These are phyloP conservation scores for Paratilapia polleni DNA, from an alignment of 2,113 vertebrate species.

Conservation along the genomic window DNA sequence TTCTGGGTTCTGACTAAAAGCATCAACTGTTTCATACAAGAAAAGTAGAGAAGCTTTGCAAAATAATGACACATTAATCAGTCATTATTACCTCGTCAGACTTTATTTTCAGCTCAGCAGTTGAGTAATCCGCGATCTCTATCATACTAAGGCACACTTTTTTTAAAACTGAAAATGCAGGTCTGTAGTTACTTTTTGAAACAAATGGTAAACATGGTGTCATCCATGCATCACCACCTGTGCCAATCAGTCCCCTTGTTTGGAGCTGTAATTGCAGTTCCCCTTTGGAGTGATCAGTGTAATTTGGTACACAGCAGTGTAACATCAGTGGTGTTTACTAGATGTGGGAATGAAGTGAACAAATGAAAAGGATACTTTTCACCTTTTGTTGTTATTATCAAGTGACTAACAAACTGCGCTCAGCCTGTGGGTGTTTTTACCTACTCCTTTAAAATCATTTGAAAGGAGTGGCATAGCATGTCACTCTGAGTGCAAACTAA, in stretches of 20 bases:
- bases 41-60: not conserved
- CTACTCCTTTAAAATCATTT: not conserved
- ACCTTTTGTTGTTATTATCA: slow-evolving; percentile 15
- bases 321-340: slow-evolving; percentile 15
- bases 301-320: slow-evolving; percentile 25
- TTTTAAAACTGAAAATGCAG: rapidly evolving
- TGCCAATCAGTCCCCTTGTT: slow-evolving; percentile 57
- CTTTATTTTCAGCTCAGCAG: not conserved
- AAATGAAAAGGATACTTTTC: not conserved
- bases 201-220: not conserved
- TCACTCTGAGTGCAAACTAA: not conserved
- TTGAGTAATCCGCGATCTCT: not conserved
- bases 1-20: not conserved
- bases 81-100: not conserved
- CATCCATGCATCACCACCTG: slow-evolving; percentile 40
- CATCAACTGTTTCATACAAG: not conserved
- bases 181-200: not conserved
- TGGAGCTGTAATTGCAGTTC: slow-evolving; percentile 46
- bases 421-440: not conserved
- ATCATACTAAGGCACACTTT: not conserved
- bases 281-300: slow-evolving; percentile 37
- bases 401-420: not conserved
- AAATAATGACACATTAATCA: not conserved
- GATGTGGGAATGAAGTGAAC: slow-evolving; percentile 7
- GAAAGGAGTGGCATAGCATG: not conserved